These are phyloP conservation scores for Leucosticte australis DNA, from an alignment of 2,113 vertebrate species.

Conservation along the genomic window DNA sequence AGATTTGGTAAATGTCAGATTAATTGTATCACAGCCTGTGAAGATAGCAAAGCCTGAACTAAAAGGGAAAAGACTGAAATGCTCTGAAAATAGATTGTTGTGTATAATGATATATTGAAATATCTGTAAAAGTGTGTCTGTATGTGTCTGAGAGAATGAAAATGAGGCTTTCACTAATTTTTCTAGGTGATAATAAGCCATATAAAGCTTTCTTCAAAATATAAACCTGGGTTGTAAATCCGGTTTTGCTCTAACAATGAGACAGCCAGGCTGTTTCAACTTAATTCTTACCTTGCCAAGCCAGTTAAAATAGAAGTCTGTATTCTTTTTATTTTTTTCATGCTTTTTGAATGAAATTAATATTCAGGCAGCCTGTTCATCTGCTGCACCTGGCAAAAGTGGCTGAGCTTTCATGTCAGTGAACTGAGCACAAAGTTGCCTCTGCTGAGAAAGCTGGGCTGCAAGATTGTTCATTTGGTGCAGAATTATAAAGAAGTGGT, in stretches of 20 bases:
- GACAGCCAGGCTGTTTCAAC: background rate
- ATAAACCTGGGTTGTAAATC: background rate
- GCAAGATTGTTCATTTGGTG: background rate
- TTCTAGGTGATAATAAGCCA: background rate
- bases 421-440: background rate
- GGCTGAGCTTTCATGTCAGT: background rate
- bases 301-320: background rate
- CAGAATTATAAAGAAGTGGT: background rate
- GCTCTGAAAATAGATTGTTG: background rate
- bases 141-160: background rate
- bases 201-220: background rate
- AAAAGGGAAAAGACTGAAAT: background rate
- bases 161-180: background rate
- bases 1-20: background rate
- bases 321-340: background rate
- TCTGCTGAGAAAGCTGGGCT: background rate
- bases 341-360: background rate
- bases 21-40: background rate
- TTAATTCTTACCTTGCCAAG: background rate
- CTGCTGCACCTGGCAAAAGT: background rate
- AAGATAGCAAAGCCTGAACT: background rate
- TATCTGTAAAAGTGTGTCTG: background rate
- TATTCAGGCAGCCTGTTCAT: background rate
- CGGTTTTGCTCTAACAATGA: background rate
- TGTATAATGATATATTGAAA: background rate